Evolutionary conservation across 2,888 invertebrate species (phyloP).

Genomic region (Apeira syringaria): DNA sequence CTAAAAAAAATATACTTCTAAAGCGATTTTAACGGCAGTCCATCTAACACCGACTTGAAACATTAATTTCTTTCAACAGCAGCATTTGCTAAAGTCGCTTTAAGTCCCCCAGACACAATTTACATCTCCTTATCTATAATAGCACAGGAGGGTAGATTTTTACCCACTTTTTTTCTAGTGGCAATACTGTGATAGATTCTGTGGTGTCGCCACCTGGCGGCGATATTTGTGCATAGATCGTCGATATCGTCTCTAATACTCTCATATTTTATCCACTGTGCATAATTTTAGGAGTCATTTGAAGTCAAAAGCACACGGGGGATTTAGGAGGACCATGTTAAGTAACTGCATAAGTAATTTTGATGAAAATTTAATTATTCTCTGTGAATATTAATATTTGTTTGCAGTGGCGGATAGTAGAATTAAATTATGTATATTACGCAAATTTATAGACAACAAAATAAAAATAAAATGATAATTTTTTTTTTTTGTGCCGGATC

Average conservation of each 20-base stretch:
- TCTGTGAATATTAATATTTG: conserved; percentile 11
- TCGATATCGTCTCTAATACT: conserved; percentile 33
- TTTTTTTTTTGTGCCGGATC: too few species aligned
- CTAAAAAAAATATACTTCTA: conserved; percentile 6
- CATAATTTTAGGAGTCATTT: conserved; percentile 34
- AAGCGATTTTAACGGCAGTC: conserved; percentile 14
- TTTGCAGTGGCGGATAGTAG: too few species aligned
- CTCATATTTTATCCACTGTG: conserved; percentile 36
- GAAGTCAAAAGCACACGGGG: conserved; percentile 22
- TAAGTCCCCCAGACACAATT: conserved; percentile 64
- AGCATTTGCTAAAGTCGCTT: conserved; percentile 61
- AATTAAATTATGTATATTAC: too few species aligned
- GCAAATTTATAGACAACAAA: too few species aligned
- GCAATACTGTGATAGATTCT: conserved; percentile 28
- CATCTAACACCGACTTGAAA: conserved; percentile 31
- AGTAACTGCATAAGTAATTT: conserved; percentile 26
- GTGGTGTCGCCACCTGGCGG: conserved; percentile 30
- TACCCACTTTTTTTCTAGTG: conserved; percentile 29
- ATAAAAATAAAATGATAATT: too few species aligned
- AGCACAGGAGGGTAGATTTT: conserved; percentile 53
- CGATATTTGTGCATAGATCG: conserved; percentile 29
- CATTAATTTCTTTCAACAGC: conserved; percentile 69
- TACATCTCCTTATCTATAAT: conserved; percentile 72
- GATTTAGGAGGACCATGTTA: conserved; percentile 24
- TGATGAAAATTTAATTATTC: conserved; percentile 23